Conservation (phyloP, 2,888 invertebrate species). For the Limenitis camilla region DNA sequence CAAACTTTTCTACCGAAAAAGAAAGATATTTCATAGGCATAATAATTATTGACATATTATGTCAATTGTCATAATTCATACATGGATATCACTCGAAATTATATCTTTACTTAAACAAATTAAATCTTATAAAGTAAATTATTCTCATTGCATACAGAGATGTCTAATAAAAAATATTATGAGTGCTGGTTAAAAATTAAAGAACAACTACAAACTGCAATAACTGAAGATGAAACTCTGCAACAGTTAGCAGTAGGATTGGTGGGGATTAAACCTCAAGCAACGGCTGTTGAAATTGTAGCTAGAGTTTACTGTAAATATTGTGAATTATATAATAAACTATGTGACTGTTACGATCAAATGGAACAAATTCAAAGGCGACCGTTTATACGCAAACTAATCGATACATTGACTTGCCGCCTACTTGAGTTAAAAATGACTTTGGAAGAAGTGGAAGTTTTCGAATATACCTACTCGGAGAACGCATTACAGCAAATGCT, state of each 20-base stretch:
- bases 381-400: slow-evolving; percentile 68
- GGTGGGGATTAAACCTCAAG: slow-evolving; percentile 60
- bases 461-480: slow-evolving; percentile 82
- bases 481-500: slow-evolving; percentile 80
- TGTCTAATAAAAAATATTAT: slow-evolving; percentile 57
- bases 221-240: slow-evolving; percentile 48
- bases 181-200: slow-evolving; percentile 55
- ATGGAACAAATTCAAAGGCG: slow-evolving; percentile 77
- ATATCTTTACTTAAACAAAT: no score
- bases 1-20: slow-evolving; percentile 37
- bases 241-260: slow-evolving; percentile 45
- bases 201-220: slow-evolving; percentile 35
- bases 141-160: slow-evolving; percentile 24
- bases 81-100: no score
- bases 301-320: slow-evolving; percentile 70
- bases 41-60: no score
- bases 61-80: no score
- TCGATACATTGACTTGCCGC: slow-evolving; percentile 75
- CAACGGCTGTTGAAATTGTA: slow-evolving; percentile 62
- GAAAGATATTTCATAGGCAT: no score
- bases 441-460: slow-evolving; percentile 71
- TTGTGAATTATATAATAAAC: slow-evolving; percentile 67
- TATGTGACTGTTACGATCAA: slow-evolving; percentile 77
- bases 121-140: no score
- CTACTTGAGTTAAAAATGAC: slow-evolving; percentile 75